Evolutionary conservation across 2,113 vertebrate genomes (phyloP), one percentile per base, ranked within the genome.

Genomic region (Smithornis capensis): DNA sequence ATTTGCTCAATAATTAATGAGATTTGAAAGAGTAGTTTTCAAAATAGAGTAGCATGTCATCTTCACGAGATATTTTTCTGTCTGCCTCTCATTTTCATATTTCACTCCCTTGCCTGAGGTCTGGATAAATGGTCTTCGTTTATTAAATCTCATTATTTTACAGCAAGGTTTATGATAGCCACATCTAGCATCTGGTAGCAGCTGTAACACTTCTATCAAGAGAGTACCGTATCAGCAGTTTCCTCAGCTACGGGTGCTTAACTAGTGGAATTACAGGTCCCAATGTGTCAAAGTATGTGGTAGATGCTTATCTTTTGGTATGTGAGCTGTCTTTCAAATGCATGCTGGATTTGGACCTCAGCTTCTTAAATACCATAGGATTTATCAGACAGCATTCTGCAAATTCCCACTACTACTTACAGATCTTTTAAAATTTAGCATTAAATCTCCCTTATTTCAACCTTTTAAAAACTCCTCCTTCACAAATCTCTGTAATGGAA

Each of bases 141-240:
- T 83, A 74, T 90, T 87, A 74, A 90, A 93, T 76, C 35, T 80
- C 33, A 37, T 86, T 86, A 80, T 83, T 94, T 90, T 83, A 40
- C 60, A 90, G 63, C 63, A 84, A 87, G 74, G 67, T 85, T 89
- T 87, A 90, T 83, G 91, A 80, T 85, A 83, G 52, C 68, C 47
- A 47, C 79, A 63, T 86, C 50, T 57, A 88, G 74, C 82, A 79
- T 91, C 75, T 87, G 63, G 63, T 74, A 95, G 59, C 74, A 85
- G 84, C 84, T 87, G 63, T 65, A 92, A 62, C 49, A 57, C 63
- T 83, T 9, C 60, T 82, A 40, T 85, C 77, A 85, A 47, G 70
- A 92, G 79, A 89, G 53, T 56, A 56, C 78, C 37, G 4, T 68
- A 84, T 75, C 93, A 95, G 84, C 91, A 85, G 59, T 89, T 87